Conservation (phyloP, 2,797 vertebrate genomes). For the Lepilemur septentrionalis region DNA sequence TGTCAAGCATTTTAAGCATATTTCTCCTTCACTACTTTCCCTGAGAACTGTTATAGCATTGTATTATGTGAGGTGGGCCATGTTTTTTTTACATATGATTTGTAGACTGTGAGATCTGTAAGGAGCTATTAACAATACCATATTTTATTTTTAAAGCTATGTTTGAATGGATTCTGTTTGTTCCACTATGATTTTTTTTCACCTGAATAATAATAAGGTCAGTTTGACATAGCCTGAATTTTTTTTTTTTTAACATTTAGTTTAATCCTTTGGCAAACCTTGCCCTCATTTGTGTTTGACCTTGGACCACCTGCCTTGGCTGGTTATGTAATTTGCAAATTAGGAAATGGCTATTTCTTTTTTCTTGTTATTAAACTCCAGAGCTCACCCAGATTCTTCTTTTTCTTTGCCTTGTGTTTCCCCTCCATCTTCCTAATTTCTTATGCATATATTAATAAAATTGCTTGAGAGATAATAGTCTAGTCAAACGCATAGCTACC, state of each 20-base stretch:
- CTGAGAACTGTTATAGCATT: fast-evolving
- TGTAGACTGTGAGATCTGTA: background rate
- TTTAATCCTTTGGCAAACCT: conserved; percentile 42
- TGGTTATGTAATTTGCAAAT: conserved; percentile 37
- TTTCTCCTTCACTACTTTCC: background rate
- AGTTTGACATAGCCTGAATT: background rate
- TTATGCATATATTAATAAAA: background rate
- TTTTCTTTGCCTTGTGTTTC: background rate
- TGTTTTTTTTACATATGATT: conserved; percentile 1
- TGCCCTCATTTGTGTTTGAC: conserved; percentile 62
- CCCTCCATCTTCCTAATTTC: background rate
- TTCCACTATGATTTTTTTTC: conserved; percentile 10
- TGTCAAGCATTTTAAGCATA: conserved; percentile 9
- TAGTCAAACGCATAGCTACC: background rate
- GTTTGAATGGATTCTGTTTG: background rate
- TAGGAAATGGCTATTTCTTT: background rate
- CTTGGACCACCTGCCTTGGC: conserved; percentile 47
- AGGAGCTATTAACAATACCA: fast-evolving
- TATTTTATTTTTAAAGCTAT: background rate
- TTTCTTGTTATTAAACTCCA: conserved; percentile 16
- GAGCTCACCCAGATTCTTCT: background rate
- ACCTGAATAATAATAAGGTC: conserved; percentile 32
- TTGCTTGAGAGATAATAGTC: background rate
- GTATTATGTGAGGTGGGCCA: background rate
- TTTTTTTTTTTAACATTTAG: conserved; percentile 58